phyloP scores from a whole-genome alignment of 2,888 invertebrate species.

The Spatulosminthurus flaviceps region DNA sequence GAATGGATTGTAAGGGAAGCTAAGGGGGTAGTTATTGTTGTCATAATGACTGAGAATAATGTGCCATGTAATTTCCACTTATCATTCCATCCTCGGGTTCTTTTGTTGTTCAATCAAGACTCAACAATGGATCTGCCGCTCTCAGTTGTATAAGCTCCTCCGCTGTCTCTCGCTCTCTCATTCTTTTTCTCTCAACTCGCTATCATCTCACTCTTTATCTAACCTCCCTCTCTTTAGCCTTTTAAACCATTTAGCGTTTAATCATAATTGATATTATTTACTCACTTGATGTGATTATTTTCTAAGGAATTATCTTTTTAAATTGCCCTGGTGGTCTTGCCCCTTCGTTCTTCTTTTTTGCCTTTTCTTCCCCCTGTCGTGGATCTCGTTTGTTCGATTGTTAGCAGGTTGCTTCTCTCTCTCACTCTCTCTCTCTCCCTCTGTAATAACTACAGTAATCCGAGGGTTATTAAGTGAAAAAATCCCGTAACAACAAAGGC shows the following conservation, averaged over 20 bases:
- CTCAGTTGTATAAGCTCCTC: background rate
- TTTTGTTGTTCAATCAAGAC: conserved; percentile 47
- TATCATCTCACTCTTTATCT: conserved; percentile 12
- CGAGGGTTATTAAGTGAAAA: conserved; percentile 5
- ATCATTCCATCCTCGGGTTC: conserved; percentile 36
- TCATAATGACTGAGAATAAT: conserved; percentile 48
- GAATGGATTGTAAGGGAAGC: background rate
- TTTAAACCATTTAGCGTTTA: conserved; percentile 40
- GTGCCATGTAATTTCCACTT: conserved; percentile 45
- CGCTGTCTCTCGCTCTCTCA: background rate
- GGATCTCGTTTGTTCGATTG: conserved; percentile 15
- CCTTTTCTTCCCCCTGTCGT: background rate
- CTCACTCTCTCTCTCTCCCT: conserved; percentile 16
- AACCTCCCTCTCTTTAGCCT: conserved; percentile 1
- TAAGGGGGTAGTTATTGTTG: conserved; percentile 41
- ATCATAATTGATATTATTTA: conserved; percentile 47
- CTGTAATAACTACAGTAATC: background rate
- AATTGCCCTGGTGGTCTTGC: conserved; percentile 23
- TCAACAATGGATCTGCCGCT: conserved; percentile 38
- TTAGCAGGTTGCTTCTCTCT: background rate
- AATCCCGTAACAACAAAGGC: conserved; percentile 18
- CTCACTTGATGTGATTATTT: conserved; percentile 36
- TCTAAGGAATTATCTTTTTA: conserved; percentile 27
- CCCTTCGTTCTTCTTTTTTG: background rate
- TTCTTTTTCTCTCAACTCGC: background rate